Evolutionary conservation across 2,797 vertebrate genomes (phyloP).

Genomic region (Pseudochaenichthys georgianus): DNA sequence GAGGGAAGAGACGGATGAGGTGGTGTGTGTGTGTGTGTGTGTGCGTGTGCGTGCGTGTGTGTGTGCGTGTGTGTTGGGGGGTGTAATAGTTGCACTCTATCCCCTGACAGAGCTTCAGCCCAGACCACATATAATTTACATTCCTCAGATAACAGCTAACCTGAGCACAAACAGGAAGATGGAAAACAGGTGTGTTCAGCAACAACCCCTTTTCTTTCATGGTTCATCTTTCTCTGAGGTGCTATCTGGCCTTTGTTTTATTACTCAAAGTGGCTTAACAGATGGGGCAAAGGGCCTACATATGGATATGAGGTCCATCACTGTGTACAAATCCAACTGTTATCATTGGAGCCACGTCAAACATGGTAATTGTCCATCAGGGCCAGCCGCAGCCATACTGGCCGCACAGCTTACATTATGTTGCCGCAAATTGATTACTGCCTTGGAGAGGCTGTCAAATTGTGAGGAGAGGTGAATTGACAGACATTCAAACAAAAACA

Average conservation of each 20-base stretch:
- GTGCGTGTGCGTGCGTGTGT: conserved; percentile 23
- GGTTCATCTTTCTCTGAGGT: conserved; percentile 50
- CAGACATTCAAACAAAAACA: conserved; percentile 40
- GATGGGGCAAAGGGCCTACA: not conserved
- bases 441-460: conserved; percentile 29
- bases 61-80: conserved; percentile 1
- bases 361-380: conserved; percentile 9
- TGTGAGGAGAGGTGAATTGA: conserved; percentile 45
- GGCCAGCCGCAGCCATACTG: conserved; percentile 9
- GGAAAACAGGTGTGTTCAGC: conserved; percentile 83
- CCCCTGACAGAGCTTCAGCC: conserved; percentile 63
- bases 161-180: conserved; percentile 80
- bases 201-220: conserved; percentile 32
- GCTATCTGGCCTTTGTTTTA: conserved; percentile 24
- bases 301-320: not conserved
- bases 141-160: conserved; percentile 84
- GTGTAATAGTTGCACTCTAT: conserved; percentile 52
- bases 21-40: conserved; percentile 22
- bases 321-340: not conserved
- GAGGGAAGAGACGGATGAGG: conserved; percentile 23
- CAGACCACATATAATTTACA: conserved; percentile 85
- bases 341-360: conserved; percentile 10
- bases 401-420: conserved; percentile 39
- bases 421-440: conserved; percentile 54
- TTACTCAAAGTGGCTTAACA: conserved; percentile 9